phyloP scores from a whole-genome alignment of 2,888 invertebrate genomes.

The Drosophila dives region DNA sequence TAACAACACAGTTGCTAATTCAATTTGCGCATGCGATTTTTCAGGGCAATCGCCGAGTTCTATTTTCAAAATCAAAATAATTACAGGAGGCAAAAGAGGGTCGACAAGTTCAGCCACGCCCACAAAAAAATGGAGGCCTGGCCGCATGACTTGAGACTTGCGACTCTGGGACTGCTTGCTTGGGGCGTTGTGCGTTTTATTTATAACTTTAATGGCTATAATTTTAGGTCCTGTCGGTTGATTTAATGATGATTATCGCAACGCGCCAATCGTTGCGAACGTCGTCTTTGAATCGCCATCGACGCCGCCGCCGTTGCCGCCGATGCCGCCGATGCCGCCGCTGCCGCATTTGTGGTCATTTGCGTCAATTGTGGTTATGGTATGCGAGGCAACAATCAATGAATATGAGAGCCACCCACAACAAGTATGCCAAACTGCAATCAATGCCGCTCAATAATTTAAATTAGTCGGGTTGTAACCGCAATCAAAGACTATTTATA shows the following conservation, averaged over 20 bases:
- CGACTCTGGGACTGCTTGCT: constrained; percentile 1
- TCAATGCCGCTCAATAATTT: constrained; percentile 75
- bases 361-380: constrained; percentile 60
- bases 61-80: constrained; percentile 72
- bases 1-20: constrained; percentile 44
- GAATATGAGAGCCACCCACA: constrained; percentile 20
- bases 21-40: constrained; percentile 65
- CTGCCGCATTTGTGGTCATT: constrained; percentile 52
- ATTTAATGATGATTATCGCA: constrained; percentile 77
- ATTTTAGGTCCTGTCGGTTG: constrained; percentile 74
- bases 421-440: constrained; percentile 35
- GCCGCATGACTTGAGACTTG: constrained; percentile 1
- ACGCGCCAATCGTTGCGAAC: constrained; percentile 43
- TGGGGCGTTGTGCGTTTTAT: constrained; percentile 59
- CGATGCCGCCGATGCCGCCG: neutral
- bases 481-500: constrained; percentile 42
- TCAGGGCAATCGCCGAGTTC: constrained; percentile 22
- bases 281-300: constrained; percentile 30
- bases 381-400: constrained; percentile 39
- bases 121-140: constrained; percentile 47
- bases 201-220: constrained; percentile 80
- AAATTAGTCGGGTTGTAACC: constrained; percentile 42
- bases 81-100: constrained; percentile 51
- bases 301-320: constrained; percentile 10
- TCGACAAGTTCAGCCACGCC: constrained; percentile 57